Evolutionary conservation across 2,113 vertebrate species (phyloP).

Genomic region (Steatornis caripensis): DNA sequence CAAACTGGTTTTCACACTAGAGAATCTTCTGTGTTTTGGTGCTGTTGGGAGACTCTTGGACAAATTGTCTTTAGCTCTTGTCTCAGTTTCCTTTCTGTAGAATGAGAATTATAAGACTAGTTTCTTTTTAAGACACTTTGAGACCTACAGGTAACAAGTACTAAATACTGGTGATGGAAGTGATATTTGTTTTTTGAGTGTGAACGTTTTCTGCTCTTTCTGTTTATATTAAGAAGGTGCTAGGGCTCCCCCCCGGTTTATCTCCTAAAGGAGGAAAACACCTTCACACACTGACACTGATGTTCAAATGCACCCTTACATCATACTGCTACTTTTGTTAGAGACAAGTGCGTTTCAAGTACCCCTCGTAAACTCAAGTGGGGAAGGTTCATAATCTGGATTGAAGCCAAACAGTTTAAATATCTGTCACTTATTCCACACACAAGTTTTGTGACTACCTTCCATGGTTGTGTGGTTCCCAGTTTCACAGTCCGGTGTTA

Average conservation of each 20-base stretch:
- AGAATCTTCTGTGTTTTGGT: background rate
- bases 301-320: slow-evolving; percentile 11
- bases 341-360: slow-evolving; percentile 54
- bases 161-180: background rate
- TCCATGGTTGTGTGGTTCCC: background rate
- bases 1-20: background rate
- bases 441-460: background rate
- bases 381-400: slow-evolving; percentile 45
- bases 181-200: background rate
- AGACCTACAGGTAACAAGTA: background rate
- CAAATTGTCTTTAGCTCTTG: background rate
- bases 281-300: slow-evolving; percentile 42
- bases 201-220: background rate
- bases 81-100: background rate
- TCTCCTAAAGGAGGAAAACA: background rate
- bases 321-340: slow-evolving; percentile 28
- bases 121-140: background rate
- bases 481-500: background rate
- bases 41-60: background rate
- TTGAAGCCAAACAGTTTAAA: slow-evolving; percentile 44
- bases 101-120: background rate
- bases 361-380: slow-evolving; percentile 54
- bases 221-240: background rate
- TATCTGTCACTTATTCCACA: background rate
- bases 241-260: background rate